Percentiles rank a stretch among this genome's conserved stretches.
Conservation (phyloP, 2,888 invertebrate genomes). For the Arrhopalites spinosus region DNA sequence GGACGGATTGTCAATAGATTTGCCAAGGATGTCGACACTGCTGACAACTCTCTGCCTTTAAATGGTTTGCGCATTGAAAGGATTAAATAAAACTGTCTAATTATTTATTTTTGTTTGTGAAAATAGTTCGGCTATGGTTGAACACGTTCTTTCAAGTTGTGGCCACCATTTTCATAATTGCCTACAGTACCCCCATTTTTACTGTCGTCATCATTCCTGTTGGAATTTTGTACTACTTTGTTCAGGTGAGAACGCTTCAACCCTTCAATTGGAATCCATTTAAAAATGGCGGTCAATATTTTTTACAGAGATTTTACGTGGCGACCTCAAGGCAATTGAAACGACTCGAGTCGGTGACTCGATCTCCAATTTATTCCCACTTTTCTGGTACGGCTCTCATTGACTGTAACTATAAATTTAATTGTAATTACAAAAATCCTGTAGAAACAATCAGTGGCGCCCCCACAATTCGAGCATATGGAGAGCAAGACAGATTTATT, state of each 20-base stretch:
- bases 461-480: conserved; percentile 63
- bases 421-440: conserved; percentile 25
- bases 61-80: too few relatives aligned
- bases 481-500: conserved; percentile 63
- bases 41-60: conserved; percentile 47
- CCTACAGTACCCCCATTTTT: conserved; percentile 82
- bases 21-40: conserved; percentile 47
- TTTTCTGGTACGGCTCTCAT: conserved; percentile 57
- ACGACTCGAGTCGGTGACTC: conserved; percentile 63
- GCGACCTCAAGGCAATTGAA: conserved; percentile 65
- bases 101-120: conserved; percentile 39
- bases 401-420: conserved; percentile 28
- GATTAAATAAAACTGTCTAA: too few relatives aligned
- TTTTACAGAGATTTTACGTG: conserved; percentile 63
- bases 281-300: conserved; percentile 57
- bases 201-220: conserved; percentile 79
- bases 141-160: conserved; percentile 63
- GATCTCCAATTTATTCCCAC: conserved; percentile 66
- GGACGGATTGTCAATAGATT: conserved; percentile 60
- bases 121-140: conserved; percentile 39
- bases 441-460: conserved; percentile 78
- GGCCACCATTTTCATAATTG: conserved; percentile 85
- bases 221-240: conserved; percentile 78
- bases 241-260: conserved; percentile 68
- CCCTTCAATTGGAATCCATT: conserved; percentile 73